Conservation (phyloP, 2,113 vertebrate genomes). For the Gymnocephalus cernua region DNA sequence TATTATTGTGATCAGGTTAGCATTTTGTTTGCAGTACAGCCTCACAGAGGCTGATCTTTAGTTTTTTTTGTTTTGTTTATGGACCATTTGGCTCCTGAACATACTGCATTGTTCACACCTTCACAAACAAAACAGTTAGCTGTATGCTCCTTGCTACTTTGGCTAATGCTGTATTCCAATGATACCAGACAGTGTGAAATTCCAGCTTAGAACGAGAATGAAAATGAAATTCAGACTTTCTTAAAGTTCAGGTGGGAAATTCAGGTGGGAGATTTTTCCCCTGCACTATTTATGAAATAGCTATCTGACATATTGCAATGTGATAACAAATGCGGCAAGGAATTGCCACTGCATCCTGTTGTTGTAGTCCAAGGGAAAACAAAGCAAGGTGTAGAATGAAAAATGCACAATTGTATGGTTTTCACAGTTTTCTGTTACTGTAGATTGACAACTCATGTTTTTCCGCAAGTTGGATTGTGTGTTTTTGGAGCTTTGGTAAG, state of each 20-base stretch:
- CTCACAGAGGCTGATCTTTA: too few species aligned
- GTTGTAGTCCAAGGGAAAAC: neutral
- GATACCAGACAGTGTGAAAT: neutral
- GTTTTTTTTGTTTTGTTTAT: neutral
- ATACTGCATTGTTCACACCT: neutral
- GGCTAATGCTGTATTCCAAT: neutral
- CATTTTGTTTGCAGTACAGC: too few species aligned
- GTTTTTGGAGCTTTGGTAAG: neutral
- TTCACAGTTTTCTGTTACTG: neutral
- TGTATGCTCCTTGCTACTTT: neutral
- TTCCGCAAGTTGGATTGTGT: neutral
- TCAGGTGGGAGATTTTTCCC: neutral
- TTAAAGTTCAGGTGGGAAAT: constrained; percentile 9
- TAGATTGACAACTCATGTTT: neutral
- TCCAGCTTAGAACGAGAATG: neutral
- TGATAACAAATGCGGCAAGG: neutral
- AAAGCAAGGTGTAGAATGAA: neutral
- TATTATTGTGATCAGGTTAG: too few species aligned
- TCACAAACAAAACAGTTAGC: neutral
- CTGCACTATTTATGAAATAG: neutral
- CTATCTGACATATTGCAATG: constrained; percentile 1
- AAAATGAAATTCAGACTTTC: neutral
- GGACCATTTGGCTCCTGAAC: neutral
- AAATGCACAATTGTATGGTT: neutral
- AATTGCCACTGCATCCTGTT: neutral